These are phyloP conservation scores for Orbicella faveolata DNA, from an alignment of 64 coral and sea anemone species.

Conservation along the genomic window DNA sequence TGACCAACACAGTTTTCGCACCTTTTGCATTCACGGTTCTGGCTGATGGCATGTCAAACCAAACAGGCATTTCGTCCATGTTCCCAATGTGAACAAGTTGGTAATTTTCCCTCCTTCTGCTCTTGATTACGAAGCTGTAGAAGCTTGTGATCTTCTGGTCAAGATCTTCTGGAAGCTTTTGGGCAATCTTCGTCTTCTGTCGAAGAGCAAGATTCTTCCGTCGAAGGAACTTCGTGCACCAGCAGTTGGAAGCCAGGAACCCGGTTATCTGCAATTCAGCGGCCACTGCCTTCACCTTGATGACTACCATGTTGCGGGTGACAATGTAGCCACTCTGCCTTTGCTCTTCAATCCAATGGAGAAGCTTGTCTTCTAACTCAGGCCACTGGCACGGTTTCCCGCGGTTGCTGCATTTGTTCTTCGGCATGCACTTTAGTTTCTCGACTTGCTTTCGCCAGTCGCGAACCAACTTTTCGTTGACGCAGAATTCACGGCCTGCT, in stretches of 20 bases:
- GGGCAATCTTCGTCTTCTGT: not conserved
- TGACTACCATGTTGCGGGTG: constrained; percentile 5
- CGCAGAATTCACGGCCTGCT: no score
- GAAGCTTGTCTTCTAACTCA: not conserved
- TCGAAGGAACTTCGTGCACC: not conserved
- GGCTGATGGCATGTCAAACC: constrained; percentile 6
- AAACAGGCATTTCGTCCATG: constrained; percentile 8
- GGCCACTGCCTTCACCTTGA: not conserved
- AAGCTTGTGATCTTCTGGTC: not conserved
- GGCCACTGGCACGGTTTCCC: not conserved
- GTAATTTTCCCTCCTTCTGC: not conserved
- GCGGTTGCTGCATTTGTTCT: not conserved
- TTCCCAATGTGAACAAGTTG: constrained; percentile 13
- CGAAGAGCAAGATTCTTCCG: not conserved
- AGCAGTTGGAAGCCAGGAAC: constrained; percentile 7
- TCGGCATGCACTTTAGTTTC: no score
- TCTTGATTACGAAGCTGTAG: not conserved
- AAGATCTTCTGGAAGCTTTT: not conserved
- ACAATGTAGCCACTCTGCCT: constrained; percentile 17
- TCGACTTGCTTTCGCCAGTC: no score
- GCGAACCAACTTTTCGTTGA: no score
- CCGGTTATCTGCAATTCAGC: not conserved
- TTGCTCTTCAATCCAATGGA: constrained; percentile 9
- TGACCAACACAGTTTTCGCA: not conserved
- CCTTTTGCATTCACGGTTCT: not conserved